These are phyloP conservation scores for Tetramorium bicarinatum DNA, from an alignment of 2,888 invertebrate species.

Conservation along the genomic window DNA sequence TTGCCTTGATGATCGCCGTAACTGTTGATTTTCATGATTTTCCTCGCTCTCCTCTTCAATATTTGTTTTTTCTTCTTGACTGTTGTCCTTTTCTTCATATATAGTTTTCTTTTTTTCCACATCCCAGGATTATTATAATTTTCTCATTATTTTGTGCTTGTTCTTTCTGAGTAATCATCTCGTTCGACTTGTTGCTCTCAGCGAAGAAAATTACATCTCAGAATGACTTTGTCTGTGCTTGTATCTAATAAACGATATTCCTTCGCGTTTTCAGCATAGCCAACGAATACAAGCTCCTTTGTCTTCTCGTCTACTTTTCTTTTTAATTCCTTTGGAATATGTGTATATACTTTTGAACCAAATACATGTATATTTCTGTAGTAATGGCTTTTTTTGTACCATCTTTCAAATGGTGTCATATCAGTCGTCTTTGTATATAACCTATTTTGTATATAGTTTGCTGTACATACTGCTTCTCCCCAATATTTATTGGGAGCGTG, in stretches of 20 bases:
- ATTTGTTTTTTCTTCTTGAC: background rate
- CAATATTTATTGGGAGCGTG: no score
- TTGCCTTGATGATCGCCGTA: background rate
- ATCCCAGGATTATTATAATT: background rate
- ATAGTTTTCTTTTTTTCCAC: background rate
- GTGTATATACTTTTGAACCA: no score
- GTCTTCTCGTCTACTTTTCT: background rate
- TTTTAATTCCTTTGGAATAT: no score
- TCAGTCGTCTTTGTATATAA: no score
- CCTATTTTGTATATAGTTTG: no score
- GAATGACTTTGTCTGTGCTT: conserved; percentile 7
- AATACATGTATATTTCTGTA: no score
- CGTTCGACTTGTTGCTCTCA: background rate
- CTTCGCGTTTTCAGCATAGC: conserved; percentile 62
- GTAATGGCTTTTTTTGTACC: no score
- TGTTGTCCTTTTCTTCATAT: no score
- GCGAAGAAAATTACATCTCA: conserved; percentile 42
- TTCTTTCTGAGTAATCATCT: background rate
- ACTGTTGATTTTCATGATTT: conserved; percentile 47
- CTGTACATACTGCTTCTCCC: no score
- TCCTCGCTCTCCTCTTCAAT: conserved; percentile 50
- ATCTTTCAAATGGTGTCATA: no score
- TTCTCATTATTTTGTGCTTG: background rate
- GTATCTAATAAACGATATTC: conserved; percentile 43
- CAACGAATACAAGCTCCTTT: conserved; percentile 56